Evolutionary conservation across 1,140 invertebrate genomes (phyloP), one percentile per base, ranked within the genome.

Genomic region (Atopsyche davidsoni): DNA sequence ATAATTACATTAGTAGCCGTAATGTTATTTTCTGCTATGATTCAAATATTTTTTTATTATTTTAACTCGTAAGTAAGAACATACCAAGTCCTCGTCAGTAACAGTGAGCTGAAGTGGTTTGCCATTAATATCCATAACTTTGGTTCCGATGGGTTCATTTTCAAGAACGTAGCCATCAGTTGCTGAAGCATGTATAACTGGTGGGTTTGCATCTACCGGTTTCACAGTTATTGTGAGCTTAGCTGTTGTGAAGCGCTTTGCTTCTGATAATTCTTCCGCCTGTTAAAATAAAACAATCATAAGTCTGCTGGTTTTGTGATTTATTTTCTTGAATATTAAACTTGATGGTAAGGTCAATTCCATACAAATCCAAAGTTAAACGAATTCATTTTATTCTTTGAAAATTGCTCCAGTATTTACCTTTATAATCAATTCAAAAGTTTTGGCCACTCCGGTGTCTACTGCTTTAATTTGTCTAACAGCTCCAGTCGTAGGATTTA

Each of bases 141-240:
- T 80, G 2, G 89, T 91, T 13, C 89, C 89, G 34, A 89, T 77
- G 0, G 88, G 80, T 1, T 89, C 84, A 61, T 92, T 92, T 66
- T 94, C 91, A 59, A 88, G 79, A 0, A 92, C 88, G 59, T 78
- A 84, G 1, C 89, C 90, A 60, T 89, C 84, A 19, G 79, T 72
- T 4, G 81, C 74, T 1, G 86, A 80, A 0, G 87, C 79, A 1
- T 73, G 69, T 34, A 93, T 84, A 17, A 83, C 78, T 0, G 91
- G 90, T 6, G 89, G 88, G 68, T 86, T 86, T 23, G 85, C 81
- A 66, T 92, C 89, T 0, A 91, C 86, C 6, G 87, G 86, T 55
- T 88, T 82, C 0, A 93, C 86, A 24, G 80, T 82, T 28, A 93
- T 83, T 1, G 78, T 79, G 41, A 94, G 67, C 64, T 89, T 90